Evolutionary conservation across 2,113 vertebrate species (phyloP).

Genomic region (Cricetomys ansorgei): DNA sequence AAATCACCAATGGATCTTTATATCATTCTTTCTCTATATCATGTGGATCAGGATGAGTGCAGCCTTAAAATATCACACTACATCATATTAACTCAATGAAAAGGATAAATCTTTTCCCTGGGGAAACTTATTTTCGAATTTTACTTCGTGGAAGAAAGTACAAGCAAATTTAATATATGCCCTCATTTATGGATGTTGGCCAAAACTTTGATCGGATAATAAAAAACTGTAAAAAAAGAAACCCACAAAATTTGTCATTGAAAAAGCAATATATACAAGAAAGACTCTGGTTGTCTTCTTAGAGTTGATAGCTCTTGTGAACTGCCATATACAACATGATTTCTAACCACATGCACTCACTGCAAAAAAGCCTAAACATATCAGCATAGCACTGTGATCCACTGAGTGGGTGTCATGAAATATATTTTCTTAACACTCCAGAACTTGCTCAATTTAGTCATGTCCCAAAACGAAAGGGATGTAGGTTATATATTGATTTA

Average conservation of each 20-base stretch:
- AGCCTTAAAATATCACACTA: not conserved
- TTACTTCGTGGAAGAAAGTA: not conserved
- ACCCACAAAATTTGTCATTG: not conserved
- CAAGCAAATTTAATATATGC: not conserved
- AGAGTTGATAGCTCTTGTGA: not conserved
- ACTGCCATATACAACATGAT: not conserved
- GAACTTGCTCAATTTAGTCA: not conserved
- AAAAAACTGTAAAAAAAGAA: not conserved
- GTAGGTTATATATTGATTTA: not conserved
- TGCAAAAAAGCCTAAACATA: not conserved
- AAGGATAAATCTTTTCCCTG: not conserved
- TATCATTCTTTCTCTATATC: too few species aligned
- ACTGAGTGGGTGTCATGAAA: not conserved
- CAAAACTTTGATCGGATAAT: not conserved
- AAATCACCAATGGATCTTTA: not conserved
- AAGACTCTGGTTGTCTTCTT: not conserved
- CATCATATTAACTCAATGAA: not conserved
- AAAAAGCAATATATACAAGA: not conserved
- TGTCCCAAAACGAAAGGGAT: not conserved
- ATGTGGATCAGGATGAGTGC: not conserved
- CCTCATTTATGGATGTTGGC: not conserved
- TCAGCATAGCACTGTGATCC: not conserved
- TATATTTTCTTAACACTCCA: not conserved
- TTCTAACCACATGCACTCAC: not conserved
- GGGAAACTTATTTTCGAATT: not conserved